These are phyloP conservation scores for Leucophenga varia DNA, from an alignment of 1,140 invertebrate genomes.

Conservation along the genomic window DNA sequence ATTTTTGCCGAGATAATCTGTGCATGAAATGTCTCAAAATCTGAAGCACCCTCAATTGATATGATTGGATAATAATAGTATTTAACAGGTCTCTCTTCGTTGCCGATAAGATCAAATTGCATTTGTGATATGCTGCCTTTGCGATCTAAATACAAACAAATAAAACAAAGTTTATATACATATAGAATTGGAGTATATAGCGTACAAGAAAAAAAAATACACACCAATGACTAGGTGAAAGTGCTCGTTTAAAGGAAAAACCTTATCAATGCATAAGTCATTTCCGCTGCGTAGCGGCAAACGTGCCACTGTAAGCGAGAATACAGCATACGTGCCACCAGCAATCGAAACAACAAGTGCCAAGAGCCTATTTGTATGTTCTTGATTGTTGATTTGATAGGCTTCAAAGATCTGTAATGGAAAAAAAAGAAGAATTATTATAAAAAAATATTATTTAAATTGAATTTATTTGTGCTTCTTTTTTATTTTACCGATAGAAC, in stretches of 20 bases:
- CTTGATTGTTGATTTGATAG: slow-evolving; percentile 49
- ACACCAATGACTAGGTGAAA: slow-evolving; percentile 69
- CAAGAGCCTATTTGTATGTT: slow-evolving; percentile 59
- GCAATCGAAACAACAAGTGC: slow-evolving; percentile 67
- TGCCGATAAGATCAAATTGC: slow-evolving; percentile 38
- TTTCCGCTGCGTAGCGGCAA: slow-evolving; percentile 61
- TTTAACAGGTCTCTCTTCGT: slow-evolving; percentile 32
- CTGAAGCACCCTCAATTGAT: slow-evolving; percentile 13
- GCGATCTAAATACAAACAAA: slow-evolving; percentile 21
- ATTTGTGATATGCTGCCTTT: slow-evolving; percentile 35
- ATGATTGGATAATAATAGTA: slow-evolving; percentile 45
- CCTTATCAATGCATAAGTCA: slow-evolving; percentile 67
- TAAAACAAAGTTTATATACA: slow-evolving; percentile 6
- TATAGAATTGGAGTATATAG: background rate
- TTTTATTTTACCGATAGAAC: slow-evolving; percentile 33
- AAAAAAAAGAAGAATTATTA: background rate
- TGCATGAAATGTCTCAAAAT: slow-evolving; percentile 38
- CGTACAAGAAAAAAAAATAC: background rate
- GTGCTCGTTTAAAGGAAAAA: slow-evolving; percentile 68
- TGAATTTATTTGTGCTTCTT: background rate
- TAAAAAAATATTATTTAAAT: background rate
- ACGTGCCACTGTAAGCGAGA: slow-evolving; percentile 64
- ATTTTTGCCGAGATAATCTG: slow-evolving; percentile 32
- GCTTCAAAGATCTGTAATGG: slow-evolving; percentile 42
- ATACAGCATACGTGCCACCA: slow-evolving; percentile 63